phyloP scores from a whole-genome alignment of 2,888 invertebrate species.

The Leucoma salicis region DNA sequence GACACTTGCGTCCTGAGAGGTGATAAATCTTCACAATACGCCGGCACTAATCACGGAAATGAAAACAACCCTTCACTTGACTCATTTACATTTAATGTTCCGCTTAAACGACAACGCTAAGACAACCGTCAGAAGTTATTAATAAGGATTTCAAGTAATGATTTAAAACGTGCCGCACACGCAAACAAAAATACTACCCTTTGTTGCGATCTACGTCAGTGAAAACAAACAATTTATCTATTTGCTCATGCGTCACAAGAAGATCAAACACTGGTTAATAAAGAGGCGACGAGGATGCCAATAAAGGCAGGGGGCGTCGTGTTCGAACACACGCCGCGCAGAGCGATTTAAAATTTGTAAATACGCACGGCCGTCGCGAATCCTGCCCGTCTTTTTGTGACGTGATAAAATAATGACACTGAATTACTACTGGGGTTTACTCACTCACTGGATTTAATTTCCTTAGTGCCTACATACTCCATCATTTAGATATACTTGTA shows the following conservation, averaged over 20 bases:
- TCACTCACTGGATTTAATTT: not conserved
- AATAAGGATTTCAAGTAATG: slow-evolving; percentile 34
- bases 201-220: slow-evolving; percentile 37
- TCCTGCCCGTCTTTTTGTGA: slow-evolving; percentile 59
- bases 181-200: slow-evolving; percentile 27
- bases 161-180: slow-evolving; percentile 29
- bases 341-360: slow-evolving; percentile 61
- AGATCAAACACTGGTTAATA: slow-evolving; percentile 70
- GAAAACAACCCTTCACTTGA: slow-evolving; percentile 69
- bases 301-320: slow-evolving; percentile 63
- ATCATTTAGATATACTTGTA: no score
- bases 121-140: slow-evolving; percentile 33
- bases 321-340: slow-evolving; percentile 52
- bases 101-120: slow-evolving; percentile 53
- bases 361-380: slow-evolving; percentile 51
- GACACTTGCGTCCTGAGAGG: slow-evolving; percentile 63
- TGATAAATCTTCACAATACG: slow-evolving; percentile 69
- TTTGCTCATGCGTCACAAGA: slow-evolving; percentile 53
- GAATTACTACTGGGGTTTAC: slow-evolving; percentile 46
- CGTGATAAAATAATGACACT: slow-evolving; percentile 62
- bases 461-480: not conserved
- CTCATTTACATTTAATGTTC: slow-evolving; percentile 58
- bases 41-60: slow-evolving; percentile 71
- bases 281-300: slow-evolving; percentile 53
- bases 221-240: slow-evolving; percentile 72